Evolutionary conservation across 2,797 vertebrate species (phyloP).

Genomic region (Potorous gilbertii): DNA sequence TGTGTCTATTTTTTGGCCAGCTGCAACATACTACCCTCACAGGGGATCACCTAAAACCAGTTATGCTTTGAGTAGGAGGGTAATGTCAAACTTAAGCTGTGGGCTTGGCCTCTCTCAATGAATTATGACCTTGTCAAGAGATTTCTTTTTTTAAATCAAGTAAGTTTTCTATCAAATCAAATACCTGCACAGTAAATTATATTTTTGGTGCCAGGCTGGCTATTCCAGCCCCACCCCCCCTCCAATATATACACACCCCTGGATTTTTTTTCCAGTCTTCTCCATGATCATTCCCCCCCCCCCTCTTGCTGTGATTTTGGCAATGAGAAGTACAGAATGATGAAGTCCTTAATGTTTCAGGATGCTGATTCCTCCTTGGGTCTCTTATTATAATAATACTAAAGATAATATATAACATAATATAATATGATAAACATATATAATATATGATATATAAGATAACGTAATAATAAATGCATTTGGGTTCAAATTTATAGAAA

Average conservation of each 20-base stretch:
- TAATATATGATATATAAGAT: too few relatives aligned
- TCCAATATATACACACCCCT: not conserved
- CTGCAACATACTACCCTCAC: constrained; percentile 87
- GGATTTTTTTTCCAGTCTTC: constrained; percentile 68
- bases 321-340: constrained; percentile 43
- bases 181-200: constrained; percentile 87
- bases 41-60: constrained; percentile 86
- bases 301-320: constrained; percentile 65
- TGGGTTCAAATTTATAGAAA: constrained; percentile 16
- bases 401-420: too few relatives aligned
- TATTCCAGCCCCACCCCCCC: constrained; percentile 70
- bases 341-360: not conserved
- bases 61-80: constrained; percentile 84
- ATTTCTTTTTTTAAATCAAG: constrained; percentile 82
- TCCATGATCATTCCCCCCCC: not conserved
- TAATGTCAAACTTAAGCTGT: constrained; percentile 79
- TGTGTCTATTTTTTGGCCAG: constrained; percentile 89
- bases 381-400: constrained; percentile 28
- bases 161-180: constrained; percentile 87
- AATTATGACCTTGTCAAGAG: constrained; percentile 87
- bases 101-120: constrained; percentile 83
- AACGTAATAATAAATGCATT: not conserved
- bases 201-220: constrained; percentile 86
- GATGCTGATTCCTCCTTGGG: constrained; percentile 12
- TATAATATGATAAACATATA: too few relatives aligned